A percentile compares a stretch with the other conserved stretches of the same genome.
phyloP scores from a whole-genome alignment of 1,140 invertebrate species.

The Plodia interpunctella region DNA sequence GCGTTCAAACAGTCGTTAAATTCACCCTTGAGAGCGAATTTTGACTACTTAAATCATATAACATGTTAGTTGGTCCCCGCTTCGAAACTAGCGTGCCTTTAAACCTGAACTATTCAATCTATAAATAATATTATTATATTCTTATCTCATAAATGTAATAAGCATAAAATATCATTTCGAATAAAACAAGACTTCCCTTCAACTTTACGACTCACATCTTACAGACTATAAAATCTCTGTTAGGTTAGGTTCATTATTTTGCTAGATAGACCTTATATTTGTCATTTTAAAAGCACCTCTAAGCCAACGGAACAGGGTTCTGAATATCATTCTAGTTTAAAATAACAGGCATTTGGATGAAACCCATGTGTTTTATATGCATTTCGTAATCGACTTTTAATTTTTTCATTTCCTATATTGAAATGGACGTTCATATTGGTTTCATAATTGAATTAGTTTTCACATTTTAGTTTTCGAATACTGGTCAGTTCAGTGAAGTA shows the following conservation, averaged over 20 bases:
- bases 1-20: no score
- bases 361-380: no score
- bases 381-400: background rate
- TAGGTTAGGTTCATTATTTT: constrained; percentile 10
- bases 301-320: background rate
- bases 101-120: no score
- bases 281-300: background rate
- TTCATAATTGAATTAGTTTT: no score
- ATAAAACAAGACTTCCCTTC: background rate
- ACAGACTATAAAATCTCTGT: constrained; percentile 9
- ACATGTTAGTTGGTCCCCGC: no score
- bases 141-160: constrained; percentile 4
- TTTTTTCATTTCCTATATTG: background rate
- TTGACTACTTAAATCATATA: no score
- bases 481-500: no score
- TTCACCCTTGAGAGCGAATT: no score
- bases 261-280: background rate
- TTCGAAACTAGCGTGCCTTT: no score
- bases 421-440: no score
- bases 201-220: constrained; percentile 10
- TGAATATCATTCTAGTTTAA: background rate
- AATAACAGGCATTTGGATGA: no score
- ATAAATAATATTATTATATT: background rate
- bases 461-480: no score
- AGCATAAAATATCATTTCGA: background rate